Percentiles rank a stretch among this genome's conserved stretches.
phyloP scores from a whole-genome alignment of 2,113 vertebrate species.

The Cyphomyrus discorhynchus region DNA sequence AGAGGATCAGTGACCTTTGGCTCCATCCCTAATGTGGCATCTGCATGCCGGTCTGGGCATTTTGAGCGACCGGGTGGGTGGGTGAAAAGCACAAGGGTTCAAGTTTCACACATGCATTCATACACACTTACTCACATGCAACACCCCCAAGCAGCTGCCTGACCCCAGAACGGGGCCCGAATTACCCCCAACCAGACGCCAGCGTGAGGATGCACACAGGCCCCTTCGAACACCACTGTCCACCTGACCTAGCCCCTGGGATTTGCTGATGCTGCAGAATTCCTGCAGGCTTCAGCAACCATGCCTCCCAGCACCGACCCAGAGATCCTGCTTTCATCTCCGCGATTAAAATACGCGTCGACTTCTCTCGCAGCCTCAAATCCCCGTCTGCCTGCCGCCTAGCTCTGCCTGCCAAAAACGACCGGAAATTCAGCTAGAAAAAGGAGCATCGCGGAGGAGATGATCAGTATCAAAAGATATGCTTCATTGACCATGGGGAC shows the following conservation, averaged over 20 bases:
- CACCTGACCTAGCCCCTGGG: not conserved
- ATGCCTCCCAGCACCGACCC: not conserved
- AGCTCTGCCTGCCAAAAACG: not conserved
- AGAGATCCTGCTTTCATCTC: not conserved
- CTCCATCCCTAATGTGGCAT: conserved; percentile 40
- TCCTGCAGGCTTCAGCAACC: not conserved
- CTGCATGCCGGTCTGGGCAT: conserved; percentile 28
- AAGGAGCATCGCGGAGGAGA: not conserved
- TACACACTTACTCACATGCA: conserved; percentile 21
- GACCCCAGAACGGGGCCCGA: not conserved
- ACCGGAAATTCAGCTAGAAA: not conserved
- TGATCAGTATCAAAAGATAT: not conserved
- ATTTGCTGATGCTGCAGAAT: not conserved
- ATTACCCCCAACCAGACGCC: conserved; percentile 1
- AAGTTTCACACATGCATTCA: conserved; percentile 34
- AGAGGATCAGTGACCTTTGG: conserved; percentile 16
- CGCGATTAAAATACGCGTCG: not conserved
- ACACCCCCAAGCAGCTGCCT: conserved; percentile 13
- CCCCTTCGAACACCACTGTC: not conserved
- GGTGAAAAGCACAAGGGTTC: conserved; percentile 34
- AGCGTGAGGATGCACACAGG: not conserved
- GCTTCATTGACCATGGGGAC: not conserved
- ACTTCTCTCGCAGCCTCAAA: not conserved
- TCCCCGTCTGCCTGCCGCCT: not conserved
- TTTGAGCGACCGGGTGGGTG: conserved; percentile 6